These are phyloP conservation scores for Phasia obesa DNA, from an alignment of 2,888 invertebrate genomes.

Conservation along the genomic window DNA sequence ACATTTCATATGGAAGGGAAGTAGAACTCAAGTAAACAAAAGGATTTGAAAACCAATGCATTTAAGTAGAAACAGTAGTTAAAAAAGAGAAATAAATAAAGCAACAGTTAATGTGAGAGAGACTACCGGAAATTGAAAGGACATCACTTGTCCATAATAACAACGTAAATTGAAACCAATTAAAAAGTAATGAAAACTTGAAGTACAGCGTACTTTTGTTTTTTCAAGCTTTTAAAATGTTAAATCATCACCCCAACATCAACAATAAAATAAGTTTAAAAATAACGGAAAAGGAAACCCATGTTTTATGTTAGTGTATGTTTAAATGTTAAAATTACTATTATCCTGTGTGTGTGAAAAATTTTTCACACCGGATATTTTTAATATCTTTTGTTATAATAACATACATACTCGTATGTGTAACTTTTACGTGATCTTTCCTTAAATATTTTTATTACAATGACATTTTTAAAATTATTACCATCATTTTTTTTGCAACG, in stretches of 20 bases:
- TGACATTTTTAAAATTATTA: not conserved
- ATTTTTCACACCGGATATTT: not conserved
- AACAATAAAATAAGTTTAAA: not conserved
- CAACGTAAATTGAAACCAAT: constrained; percentile 72
- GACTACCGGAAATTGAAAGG: constrained; percentile 9
- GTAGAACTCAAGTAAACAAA: constrained; percentile 12
- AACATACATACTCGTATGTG: too few relatives aligned
- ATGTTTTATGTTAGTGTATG: not conserved
- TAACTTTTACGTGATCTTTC: not conserved
- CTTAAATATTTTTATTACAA: not conserved
- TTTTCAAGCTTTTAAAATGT: not conserved
- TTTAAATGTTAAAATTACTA: not conserved
- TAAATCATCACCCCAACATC: not conserved
- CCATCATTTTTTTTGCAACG: not conserved
- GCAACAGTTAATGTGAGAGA: constrained; percentile 15
- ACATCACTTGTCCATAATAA: constrained; percentile 62
- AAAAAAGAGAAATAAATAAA: constrained; percentile 22
- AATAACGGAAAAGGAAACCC: too few relatives aligned
- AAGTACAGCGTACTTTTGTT: not conserved
- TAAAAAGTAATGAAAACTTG: constrained; percentile 59
- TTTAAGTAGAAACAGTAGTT: not conserved
- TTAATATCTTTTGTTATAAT: not conserved
- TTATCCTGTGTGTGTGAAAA: not conserved
- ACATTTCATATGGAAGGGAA: constrained; percentile 2
- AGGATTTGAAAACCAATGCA: constrained; percentile 36